Evolutionary conservation across 2,113 vertebrate species (phyloP).

Genomic region (Mixornis gularis): DNA sequence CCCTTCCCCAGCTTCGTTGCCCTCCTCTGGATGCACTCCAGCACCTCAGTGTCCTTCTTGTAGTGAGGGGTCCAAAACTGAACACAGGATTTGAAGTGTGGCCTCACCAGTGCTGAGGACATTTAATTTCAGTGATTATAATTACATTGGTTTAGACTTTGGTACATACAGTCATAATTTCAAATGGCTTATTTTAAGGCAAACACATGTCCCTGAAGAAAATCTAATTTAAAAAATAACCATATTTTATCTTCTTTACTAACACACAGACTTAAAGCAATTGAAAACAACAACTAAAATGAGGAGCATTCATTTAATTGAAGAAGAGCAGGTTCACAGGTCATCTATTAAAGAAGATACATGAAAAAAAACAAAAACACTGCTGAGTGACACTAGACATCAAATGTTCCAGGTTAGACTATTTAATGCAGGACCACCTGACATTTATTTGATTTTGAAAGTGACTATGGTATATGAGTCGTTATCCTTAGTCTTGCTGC

Average conservation of each 20-base stretch:
- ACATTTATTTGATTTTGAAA: conserved; percentile 39
- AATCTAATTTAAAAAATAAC: neutral
- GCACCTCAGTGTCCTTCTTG: neutral
- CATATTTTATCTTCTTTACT: neutral
- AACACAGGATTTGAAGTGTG: rapidly evolving
- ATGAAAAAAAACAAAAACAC: neutral
- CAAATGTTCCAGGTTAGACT: neutral
- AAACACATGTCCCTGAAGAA: neutral
- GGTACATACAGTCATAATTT: neutral
- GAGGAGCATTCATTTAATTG: neutral
- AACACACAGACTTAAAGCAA: neutral
- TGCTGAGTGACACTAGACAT: neutral
- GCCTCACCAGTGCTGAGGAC: neutral
- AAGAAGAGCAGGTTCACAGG: neutral
- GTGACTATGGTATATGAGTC: neutral
- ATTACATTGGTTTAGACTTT: neutral
- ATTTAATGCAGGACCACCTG: conserved; percentile 30
- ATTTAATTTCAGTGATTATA: neutral
- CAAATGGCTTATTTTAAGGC: neutral
- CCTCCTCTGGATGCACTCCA: rapidly evolving
- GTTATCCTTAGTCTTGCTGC: neutral
- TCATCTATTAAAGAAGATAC: neutral
- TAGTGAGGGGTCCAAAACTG: neutral
- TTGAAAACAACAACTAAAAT: neutral
- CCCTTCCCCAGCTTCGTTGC: rapidly evolving